Evolutionary conservation across 2,888 invertebrate genomes (phyloP), one percentile per base, ranked within the genome.

Genomic region (Aphidoletes aphidimyza): DNA sequence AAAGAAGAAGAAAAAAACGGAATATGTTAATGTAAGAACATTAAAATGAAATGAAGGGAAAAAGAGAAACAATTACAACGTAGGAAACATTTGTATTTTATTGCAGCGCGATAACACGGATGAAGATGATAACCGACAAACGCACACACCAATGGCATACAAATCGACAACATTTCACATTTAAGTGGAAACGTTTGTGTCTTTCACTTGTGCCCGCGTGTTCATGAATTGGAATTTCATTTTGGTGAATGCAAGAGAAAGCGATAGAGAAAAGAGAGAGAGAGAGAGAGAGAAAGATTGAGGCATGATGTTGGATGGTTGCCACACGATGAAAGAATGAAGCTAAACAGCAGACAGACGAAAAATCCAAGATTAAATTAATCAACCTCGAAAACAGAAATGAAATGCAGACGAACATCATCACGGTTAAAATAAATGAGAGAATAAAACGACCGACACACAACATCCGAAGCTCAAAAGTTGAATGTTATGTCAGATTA

Each of bases 21-120:
- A 69, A 69, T 69, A 69, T 69, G 69, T 69, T 69, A 69, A 69
- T 69, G 69, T 69, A 69, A 69, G 69, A 69, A 69, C 69, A 69
- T 69, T 69, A 69, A 69, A 69, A 69, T 69, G 69, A 69, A 69
- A 69, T 69, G 69, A 69, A 69, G 69, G 69, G 69, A 69, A 69
- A 69, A 69, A 30, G 69, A 69, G 69, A 69, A 69, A 69, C 69
- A 69, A 69, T 69, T 69, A 69, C 69, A 69, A 69, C 11, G 34
- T 17, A 69, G 30, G 69, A 69, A 69, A 69, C 69, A 69, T 69
- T 69, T 69, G 69, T 69, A 69, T 69, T 69, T 69, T 69, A 69
- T 69, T 69, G 69, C 69, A 30, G 34, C n/a, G 5, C 30, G 69
- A 69, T 69, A 69, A 69, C 69, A 69, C 69, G 30, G 34, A 1